Evolutionary conservation across 1,140 invertebrate species (phyloP), one percentile per base, ranked within the genome.

Genomic region (Potamilus streckersoni): DNA sequence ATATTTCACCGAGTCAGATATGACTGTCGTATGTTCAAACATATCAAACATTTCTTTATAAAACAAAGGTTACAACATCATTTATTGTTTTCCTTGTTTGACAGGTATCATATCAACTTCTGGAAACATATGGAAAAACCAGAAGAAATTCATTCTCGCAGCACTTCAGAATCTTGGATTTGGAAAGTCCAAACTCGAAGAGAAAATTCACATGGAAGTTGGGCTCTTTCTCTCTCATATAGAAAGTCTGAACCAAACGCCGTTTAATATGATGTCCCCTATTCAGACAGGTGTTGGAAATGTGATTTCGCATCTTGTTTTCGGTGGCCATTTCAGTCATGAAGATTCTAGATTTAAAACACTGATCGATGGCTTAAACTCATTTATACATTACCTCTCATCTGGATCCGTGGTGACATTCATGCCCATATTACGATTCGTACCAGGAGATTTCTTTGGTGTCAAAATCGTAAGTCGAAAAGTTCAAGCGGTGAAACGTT

Each of bases 141-240:
- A 76, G 19, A 60, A 69, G 8, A 49, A 23, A 27, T 76, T 76
- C 60, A 57, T 62, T 11, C 49, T 71, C n/a, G 67, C 23, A 5
- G 71, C 69, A n/a, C 23, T 71, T 20, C 66, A 67, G 67, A 57
- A 76, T 61, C 71, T 76, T 58, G 74, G 74, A 38, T 73, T 73
- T 65, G 76, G 76, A 13, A 78, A 72, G 63, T 69, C 27, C n/a
- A 72, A 62, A 56, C 65, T 72, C 19, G 71, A 73, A 56, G 27
- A 23, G 23, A 72, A 61, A 59, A 68, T 78, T 13, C 70, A 78
- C 8, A 71, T 69, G 56, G 70, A 78, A 62, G 66, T 61, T 17
- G 0, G 38, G 31, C 3, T n/a, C 2, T 57, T 73, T 6, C 2
- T 73, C 0, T 31, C 65, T 55, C 70, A 72, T 60, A 62, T 73